phyloP scores from a whole-genome alignment of 2,113 vertebrate species.

The Cyprinus carpio region DNA sequence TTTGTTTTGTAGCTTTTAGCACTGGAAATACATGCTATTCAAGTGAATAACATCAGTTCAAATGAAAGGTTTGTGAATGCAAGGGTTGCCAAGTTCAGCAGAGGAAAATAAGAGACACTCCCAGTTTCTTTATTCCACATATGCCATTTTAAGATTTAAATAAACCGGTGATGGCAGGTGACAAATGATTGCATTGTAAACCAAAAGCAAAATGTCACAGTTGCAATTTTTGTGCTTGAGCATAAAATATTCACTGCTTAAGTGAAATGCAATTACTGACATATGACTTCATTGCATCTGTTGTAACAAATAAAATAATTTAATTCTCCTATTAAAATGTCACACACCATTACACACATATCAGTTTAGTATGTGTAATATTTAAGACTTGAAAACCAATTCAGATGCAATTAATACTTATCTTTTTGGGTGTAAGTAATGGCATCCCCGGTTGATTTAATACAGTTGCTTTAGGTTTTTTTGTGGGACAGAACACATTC shows the following conservation, averaged over 20 bases:
- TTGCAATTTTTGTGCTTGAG: neutral
- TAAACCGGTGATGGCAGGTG: neutral
- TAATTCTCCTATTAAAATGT: neutral
- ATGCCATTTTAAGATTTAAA: neutral
- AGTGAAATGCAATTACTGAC: neutral
- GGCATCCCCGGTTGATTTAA: neutral
- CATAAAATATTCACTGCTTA: neutral
- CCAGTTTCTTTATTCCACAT: constrained; percentile 1
- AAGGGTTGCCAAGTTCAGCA: neutral
- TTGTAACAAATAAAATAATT: neutral
- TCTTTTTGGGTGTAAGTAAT: neutral
- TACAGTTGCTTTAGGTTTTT: neutral
- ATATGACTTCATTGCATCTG: neutral
- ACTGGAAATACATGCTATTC: neutral
- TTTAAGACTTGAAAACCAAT: neutral
- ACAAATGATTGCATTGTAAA: neutral
- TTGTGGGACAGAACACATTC: neutral
- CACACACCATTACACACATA: neutral
- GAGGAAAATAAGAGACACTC: neutral
- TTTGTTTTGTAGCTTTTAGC: constrained; percentile 15
- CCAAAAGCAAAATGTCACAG: neutral
- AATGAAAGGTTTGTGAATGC: neutral
- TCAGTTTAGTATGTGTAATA: neutral
- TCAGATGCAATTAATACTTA: neutral
- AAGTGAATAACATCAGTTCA: neutral